Percentiles rank a stretch among this genome's conserved stretches.
phyloP scores from a whole-genome alignment of 2,113 vertebrate species.

The Loxodonta africana region DNA sequence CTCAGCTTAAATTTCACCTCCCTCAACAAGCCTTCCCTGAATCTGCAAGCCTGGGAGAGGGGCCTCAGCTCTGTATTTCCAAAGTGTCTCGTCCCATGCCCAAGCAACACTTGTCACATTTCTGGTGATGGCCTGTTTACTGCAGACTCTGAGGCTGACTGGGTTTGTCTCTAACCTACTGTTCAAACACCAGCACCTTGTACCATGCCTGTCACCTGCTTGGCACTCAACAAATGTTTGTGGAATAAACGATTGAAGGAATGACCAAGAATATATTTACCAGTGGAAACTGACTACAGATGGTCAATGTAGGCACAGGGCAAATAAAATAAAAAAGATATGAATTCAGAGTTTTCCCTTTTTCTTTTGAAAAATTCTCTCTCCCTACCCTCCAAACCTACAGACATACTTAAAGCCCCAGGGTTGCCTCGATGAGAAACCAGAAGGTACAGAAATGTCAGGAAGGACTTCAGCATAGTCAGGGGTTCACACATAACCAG shows the following conservation, averaged over 20 bases:
- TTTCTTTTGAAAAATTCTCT: not conserved
- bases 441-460: not conserved
- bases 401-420: not conserved
- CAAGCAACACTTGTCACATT: not conserved
- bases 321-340: slow-evolving; percentile 34
- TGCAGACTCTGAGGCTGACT: rapidly evolving
- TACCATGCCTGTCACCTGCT: not conserved
- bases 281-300: not conserved
- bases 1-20: not conserved
- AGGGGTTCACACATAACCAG: not conserved
- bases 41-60: not conserved
- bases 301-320: not conserved
- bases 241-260: slow-evolving; percentile 5
- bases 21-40: not conserved
- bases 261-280: not conserved
- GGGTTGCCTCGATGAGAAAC: not conserved
- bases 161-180: not conserved
- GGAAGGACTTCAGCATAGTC: not conserved
- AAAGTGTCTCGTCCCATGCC: not conserved
- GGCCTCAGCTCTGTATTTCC: not conserved
- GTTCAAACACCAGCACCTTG: not conserved
- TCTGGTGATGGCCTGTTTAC: not conserved
- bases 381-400: not conserved
- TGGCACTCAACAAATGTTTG: not conserved
- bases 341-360: not conserved